Percentiles rank a stretch among this genome's conserved stretches.
phyloP scores from a whole-genome alignment of 2,797 vertebrate species.

The Brotula barbata region DNA sequence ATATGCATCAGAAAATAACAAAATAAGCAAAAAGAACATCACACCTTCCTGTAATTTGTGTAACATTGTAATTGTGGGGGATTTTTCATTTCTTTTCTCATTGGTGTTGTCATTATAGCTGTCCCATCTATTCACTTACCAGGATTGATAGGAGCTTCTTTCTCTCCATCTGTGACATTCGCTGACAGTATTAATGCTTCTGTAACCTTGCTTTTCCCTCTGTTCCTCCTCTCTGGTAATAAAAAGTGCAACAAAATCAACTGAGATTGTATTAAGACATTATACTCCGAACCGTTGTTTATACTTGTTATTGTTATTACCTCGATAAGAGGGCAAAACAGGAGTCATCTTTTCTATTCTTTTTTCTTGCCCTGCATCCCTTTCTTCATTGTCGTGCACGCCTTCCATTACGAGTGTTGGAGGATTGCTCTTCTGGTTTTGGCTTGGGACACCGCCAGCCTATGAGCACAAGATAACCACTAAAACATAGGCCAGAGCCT shows the following conservation, averaged over 20 bases:
- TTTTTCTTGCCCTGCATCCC: constrained; percentile 47
- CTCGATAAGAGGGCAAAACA: constrained; percentile 28
- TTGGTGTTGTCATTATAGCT: neutral
- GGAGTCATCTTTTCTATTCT: constrained; percentile 36
- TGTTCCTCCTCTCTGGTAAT: constrained; percentile 43
- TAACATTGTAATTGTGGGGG: no score
- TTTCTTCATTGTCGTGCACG: constrained; percentile 55
- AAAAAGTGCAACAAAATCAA: neutral
- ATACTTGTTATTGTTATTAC: constrained; percentile 46
- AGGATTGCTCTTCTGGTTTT: constrained; percentile 49
- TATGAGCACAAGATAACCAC: neutral
- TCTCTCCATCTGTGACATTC: constrained; percentile 32
- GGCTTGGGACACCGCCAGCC: constrained; percentile 15
- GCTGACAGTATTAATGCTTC: neutral
- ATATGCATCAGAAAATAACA: neutral
- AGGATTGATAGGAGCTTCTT: constrained; percentile 28
- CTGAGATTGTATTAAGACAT: no score
- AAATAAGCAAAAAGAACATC: no score
- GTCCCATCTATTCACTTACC: constrained; percentile 41
- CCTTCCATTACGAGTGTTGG: constrained; percentile 63
- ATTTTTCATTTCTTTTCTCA: neutral
- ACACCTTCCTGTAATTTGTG: no score
- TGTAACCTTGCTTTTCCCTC: constrained; percentile 31
- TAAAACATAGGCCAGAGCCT: neutral
- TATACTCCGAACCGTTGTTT: constrained; percentile 2